Percentiles rank a stretch among this genome's conserved stretches.
These are phyloP conservation scores for Pseudomyrmex dendroicus DNA, from an alignment of 1,140 invertebrate species.

Conservation along the genomic window DNA sequence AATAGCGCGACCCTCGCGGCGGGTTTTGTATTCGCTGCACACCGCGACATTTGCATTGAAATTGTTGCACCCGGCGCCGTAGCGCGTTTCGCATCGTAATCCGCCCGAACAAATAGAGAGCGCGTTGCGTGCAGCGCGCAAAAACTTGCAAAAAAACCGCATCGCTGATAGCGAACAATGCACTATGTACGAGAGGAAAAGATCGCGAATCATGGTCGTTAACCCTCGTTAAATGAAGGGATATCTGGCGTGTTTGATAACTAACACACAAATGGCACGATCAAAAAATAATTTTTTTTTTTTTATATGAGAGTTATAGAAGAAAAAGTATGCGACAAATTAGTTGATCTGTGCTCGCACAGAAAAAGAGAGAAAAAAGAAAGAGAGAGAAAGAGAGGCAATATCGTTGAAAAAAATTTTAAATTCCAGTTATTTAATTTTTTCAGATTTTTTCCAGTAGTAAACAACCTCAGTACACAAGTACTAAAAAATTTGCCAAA, in stretches of 20 bases:
- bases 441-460: too few relatives aligned
- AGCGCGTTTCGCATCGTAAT: constrained; percentile 74
- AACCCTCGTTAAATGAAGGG: not conserved
- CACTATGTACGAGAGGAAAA: not conserved
- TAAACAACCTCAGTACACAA: too few relatives aligned
- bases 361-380: too few relatives aligned
- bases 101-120: constrained; percentile 39
- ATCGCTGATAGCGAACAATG: constrained; percentile 24
- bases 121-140: not conserved
- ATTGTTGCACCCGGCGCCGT: constrained; percentile 76
- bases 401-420: too few relatives aligned
- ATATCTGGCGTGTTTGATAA: not conserved
- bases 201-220: constrained; percentile 1
- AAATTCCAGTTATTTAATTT: too few relatives aligned
- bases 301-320: too few relatives aligned
- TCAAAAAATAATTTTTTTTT: too few relatives aligned
- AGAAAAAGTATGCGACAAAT: too few relatives aligned
- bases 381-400: too few relatives aligned
- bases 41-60: constrained; percentile 78
- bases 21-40: constrained; percentile 75
- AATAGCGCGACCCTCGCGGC: constrained; percentile 27
- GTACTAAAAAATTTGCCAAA: too few relatives aligned
- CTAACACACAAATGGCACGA: not conserved
- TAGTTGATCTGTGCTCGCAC: too few relatives aligned
- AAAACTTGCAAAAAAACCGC: constrained; percentile 25